These are phyloP conservation scores for Lerista edwardsae DNA, from an alignment of 2,797 vertebrate species.

Conservation along the genomic window DNA sequence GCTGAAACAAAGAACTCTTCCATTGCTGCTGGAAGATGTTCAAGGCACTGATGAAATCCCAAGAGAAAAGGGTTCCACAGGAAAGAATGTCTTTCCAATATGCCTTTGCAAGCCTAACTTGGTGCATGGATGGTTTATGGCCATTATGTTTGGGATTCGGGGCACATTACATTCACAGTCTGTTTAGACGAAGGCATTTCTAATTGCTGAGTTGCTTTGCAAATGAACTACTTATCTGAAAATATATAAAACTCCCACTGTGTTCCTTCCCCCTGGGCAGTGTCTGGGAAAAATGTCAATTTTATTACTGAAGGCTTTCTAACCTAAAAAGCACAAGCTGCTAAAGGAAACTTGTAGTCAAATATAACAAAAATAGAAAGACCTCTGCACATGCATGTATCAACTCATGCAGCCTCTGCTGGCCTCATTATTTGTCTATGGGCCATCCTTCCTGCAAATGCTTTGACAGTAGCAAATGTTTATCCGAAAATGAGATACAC, in stretches of 20 bases:
- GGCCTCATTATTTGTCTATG: constrained; percentile 50
- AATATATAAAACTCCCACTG: constrained; percentile 61
- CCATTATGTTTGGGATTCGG: not conserved
- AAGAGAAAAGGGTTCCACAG: not conserved
- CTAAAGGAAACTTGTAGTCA: constrained; percentile 27
- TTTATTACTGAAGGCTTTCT: constrained; percentile 9
- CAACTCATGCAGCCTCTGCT: constrained; percentile 51
- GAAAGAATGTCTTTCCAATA: not conserved
- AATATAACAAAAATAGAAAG: constrained; percentile 35
- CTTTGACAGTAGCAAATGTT: not conserved
- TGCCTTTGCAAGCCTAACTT: constrained; percentile 4
- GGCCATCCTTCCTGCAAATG: constrained; percentile 24
- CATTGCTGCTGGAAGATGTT: not conserved
- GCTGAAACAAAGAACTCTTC: not conserved
- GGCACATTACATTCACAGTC: not conserved
- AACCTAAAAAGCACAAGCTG: constrained; percentile 16
- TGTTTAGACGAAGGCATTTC: constrained; percentile 57
- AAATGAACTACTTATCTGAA: constrained; percentile 67
- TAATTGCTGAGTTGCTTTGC: constrained; percentile 65
- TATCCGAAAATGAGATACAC: not conserved
- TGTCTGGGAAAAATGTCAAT: not conserved
- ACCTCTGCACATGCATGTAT: constrained; percentile 7
- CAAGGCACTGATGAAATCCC: not conserved
- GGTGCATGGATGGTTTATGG: constrained; percentile 4
- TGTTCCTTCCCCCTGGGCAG: constrained; percentile 45